Evolutionary conservation across 2,888 invertebrate genomes (phyloP).

Genomic region (Parnassius glacialis): DNA sequence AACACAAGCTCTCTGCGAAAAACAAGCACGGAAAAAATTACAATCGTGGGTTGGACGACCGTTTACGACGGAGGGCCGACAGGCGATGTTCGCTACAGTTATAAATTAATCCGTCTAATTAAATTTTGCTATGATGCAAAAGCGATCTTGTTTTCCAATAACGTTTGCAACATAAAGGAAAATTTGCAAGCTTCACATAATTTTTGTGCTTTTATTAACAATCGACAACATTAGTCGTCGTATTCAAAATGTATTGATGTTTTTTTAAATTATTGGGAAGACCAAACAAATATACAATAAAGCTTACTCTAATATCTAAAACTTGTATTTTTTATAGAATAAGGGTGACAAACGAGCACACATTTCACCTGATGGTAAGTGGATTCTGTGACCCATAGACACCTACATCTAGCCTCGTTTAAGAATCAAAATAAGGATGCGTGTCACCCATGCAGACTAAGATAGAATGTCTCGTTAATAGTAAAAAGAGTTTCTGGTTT

Average conservation of each 20-base stretch:
- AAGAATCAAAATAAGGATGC: no score
- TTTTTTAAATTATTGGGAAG: background rate
- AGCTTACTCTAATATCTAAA: no score
- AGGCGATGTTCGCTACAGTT: constrained; percentile 38
- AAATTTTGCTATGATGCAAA: constrained; percentile 43
- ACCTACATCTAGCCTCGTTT: no score
- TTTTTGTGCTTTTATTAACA: background rate
- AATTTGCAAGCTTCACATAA: constrained; percentile 6
- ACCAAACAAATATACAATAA: no score
- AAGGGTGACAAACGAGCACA: no score
- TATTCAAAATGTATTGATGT: background rate
- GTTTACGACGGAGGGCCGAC: constrained; percentile 42
- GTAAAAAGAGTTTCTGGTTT: no score
- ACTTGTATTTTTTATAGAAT: no score
- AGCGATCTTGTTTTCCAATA: constrained; percentile 23
- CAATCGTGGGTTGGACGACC: constrained; percentile 47
- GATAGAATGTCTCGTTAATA: no score
- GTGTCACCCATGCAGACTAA: no score
- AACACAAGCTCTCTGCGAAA: constrained; percentile 34
- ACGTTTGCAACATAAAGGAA: constrained; percentile 11
- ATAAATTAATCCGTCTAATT: constrained; percentile 58
- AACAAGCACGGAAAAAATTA: constrained; percentile 34
- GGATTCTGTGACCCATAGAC: no score
- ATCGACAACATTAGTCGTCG: background rate
- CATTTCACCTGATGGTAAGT: no score